Base-by-base conservation (phyloP, 2,113 vertebrate species). In the Romanogobio albipinnatus region DNA sequence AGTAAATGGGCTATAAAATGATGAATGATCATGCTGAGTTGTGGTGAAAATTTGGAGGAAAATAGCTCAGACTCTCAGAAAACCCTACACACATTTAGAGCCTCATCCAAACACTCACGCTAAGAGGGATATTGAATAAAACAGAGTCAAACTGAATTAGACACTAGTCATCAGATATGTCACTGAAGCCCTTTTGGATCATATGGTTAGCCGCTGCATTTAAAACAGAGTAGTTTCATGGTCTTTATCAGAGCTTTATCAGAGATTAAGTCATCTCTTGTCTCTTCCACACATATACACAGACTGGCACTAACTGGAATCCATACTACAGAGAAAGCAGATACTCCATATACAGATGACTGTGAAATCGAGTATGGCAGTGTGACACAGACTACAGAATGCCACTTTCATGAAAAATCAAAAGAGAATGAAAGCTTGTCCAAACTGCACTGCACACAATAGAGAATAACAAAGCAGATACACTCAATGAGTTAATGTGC, bases 1-100 rank as follows among this genome's bases (percentile, higher is more conserved):
- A 81, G 53, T 81, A 81, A 84, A 86, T 84, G 78, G 56, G 33
- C 71, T 53, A 39, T 81, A 58, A 53, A 59, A 88, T 86, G 87
- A 88, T 86, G 62, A 85, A 88, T 82, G 85, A 56, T 66, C 19
- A 43, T 7, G 17, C 64, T 64, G 70, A 45, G 81, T 43, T 80
- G 81, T 11, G 70, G 51, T 61, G 29, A 10, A 17, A 49, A 70
- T 84, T 81, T 51, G 45, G 26, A 83, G 73, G 61, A 59, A 6
- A 22, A 75, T 70, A 84, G 58, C 77, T 87, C 84, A 84, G 82
- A 71, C 5, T 71, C 36, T 71, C 36, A 9, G 66, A 43, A 33
- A 68, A 68, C 29, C 15, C 33, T 43, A 73, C 70, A 47, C 43
- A 73, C 43, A 47, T n/a, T 36, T 33, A 10, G 33, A 70, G 66